phyloP scores from a whole-genome alignment of 2,888 invertebrate genomes.

The Baronia brevicornis region DNA sequence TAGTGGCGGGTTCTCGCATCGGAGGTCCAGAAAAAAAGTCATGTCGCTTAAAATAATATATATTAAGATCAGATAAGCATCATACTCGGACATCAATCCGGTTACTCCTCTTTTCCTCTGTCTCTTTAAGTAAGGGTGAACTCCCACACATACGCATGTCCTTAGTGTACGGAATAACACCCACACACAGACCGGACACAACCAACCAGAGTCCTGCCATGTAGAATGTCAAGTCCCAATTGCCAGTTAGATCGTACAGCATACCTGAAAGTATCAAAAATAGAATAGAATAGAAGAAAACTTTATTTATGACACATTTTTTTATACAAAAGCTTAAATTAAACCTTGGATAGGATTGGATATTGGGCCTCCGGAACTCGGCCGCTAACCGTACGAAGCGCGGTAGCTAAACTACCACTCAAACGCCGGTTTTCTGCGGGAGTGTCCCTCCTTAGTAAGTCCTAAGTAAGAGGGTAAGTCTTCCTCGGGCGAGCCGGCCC shows the following conservation, averaged over 20 bases:
- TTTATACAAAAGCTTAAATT: conserved; percentile 1
- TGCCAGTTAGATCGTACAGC: conserved; percentile 47
- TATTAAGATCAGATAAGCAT: background rate
- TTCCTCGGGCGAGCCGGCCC: too few species aligned
- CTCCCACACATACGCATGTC: conserved; percentile 50
- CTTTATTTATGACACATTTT: background rate
- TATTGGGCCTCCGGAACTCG: too few species aligned
- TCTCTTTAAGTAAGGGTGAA: conserved; percentile 45
- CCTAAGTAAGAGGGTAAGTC: too few species aligned
- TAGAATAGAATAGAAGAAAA: background rate
- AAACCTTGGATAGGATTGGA: too few species aligned
- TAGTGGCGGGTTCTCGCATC: too few species aligned
- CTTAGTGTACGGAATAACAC: conserved; percentile 50
- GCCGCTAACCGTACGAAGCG: too few species aligned
- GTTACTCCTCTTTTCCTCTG: conserved; percentile 27
- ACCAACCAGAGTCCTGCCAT: conserved; percentile 53
- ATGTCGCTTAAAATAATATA: too few species aligned
- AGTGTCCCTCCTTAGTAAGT: too few species aligned
- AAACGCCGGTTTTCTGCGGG: too few species aligned
- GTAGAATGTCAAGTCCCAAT: conserved; percentile 62
- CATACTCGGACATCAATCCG: conserved; percentile 19
- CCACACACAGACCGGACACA: conserved; percentile 49
- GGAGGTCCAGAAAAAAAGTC: too few species aligned
- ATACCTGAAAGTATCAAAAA: conserved; percentile 36
- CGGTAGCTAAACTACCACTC: too few species aligned